These are phyloP conservation scores for Umimayanthus kanabou DNA, from an alignment of 92 coral and sea anemone species.

Conservation along the genomic window DNA sequence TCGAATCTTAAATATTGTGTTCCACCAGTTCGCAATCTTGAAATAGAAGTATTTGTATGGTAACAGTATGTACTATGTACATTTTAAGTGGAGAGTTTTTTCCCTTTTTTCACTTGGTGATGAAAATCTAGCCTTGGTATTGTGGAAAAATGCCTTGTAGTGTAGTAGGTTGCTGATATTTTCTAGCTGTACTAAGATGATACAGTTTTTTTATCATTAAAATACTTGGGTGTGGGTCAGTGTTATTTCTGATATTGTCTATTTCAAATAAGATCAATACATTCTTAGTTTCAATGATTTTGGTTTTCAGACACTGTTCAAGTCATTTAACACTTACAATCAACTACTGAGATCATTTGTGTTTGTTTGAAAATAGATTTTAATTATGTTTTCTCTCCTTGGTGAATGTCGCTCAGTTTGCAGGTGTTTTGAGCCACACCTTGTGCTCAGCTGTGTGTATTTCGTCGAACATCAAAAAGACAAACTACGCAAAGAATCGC, in stretches of 20 bases:
- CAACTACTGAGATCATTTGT: too few species aligned
- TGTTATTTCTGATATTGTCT: neutral
- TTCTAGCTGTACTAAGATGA: neutral
- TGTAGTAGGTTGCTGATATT: neutral
- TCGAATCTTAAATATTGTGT: neutral
- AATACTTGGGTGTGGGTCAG: conserved; percentile 23
- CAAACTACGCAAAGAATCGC: too few species aligned
- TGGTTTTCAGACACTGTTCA: neutral
- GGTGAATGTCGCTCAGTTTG: too few species aligned
- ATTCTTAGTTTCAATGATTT: neutral
- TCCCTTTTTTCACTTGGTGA: neutral
- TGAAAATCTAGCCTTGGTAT: neutral
- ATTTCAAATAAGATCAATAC: neutral
- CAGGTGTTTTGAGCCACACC: too few species aligned
- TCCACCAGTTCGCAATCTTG: neutral
- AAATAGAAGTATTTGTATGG: conserved; percentile 3
- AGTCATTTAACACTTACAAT: too few species aligned
- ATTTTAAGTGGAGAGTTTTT: neutral
- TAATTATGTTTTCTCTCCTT: too few species aligned
- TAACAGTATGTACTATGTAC: conserved; percentile 29
- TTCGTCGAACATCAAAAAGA: too few species aligned
- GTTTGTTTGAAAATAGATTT: too few species aligned
- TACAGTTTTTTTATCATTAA: conserved; percentile 20
- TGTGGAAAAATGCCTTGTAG: neutral
- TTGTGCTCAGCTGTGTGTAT: too few species aligned